These are phyloP conservation scores for Axinella damicornis DNA, from an alignment of 37 sponge, comb jelly and placozoan genomes.

Conservation along the genomic window DNA sequence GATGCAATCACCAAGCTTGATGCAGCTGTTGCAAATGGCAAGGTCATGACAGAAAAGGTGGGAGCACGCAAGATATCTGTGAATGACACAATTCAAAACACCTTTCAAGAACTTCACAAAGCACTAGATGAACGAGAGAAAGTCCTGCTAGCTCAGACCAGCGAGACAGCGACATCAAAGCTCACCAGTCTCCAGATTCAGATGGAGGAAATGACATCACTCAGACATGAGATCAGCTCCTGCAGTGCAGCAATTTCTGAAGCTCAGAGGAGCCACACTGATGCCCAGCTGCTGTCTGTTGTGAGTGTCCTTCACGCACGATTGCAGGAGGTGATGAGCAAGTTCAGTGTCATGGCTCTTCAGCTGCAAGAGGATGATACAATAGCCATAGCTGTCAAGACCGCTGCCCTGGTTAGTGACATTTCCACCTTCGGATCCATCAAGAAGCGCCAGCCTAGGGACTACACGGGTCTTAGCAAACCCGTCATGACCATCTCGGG, in stretches of 20 bases:
- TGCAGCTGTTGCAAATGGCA: not conserved
- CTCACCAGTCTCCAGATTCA: not conserved
- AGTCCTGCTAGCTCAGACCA: not conserved
- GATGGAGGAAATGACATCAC: slow-evolving; percentile 18
- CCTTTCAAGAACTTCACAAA: not conserved
- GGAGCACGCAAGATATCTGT: not conserved
- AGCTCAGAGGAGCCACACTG: not conserved
- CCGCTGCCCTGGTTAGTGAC: too few species aligned
- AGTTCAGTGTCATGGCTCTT: slow-evolving; percentile 5
- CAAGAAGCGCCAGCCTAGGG: not conserved
- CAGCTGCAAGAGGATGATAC: slow-evolving; percentile 22
- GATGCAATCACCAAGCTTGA: slow-evolving; percentile 29
- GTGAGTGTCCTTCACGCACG: slow-evolving; percentile 6
- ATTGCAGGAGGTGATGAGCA: not conserved
- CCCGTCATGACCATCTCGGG: too few species aligned
- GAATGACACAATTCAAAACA: not conserved
- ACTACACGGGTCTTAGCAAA: too few species aligned
- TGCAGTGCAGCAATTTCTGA: not conserved
- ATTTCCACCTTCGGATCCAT: too few species aligned
- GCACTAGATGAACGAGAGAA: slow-evolving; percentile 17
- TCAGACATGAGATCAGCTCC: not conserved
- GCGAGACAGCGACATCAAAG: not conserved
- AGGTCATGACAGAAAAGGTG: slow-evolving; percentile 1
- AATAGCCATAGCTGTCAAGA: too few species aligned
- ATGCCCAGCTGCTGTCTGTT: slow-evolving; percentile 4